Percentiles rank a stretch among this genome's conserved stretches.
These are phyloP conservation scores for Panorpa germanica DNA, from an alignment of 2,888 invertebrate species.

Conservation along the genomic window DNA sequence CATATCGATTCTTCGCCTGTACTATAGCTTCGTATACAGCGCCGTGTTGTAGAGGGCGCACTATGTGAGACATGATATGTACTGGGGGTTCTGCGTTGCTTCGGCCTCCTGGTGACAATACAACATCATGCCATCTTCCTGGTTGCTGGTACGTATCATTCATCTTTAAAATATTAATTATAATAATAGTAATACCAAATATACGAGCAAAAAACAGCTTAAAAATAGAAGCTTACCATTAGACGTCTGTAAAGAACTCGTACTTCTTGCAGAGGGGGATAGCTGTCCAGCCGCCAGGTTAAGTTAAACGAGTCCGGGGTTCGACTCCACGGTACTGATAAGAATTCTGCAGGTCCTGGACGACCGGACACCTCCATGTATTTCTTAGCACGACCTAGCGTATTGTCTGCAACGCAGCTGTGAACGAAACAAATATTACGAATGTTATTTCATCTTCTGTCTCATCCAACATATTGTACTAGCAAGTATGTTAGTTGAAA, in stretches of 20 bases:
- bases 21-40: constrained; percentile 56
- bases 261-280: constrained; percentile 50
- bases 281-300: constrained; percentile 51
- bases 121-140: constrained; percentile 46
- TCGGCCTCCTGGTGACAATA: constrained; percentile 24
- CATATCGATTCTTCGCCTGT: constrained; percentile 54
- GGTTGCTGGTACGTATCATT: constrained; percentile 53
- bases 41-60: constrained; percentile 39
- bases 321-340: constrained; percentile 41
- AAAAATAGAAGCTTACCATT: constrained; percentile 27
- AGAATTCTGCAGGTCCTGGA: constrained; percentile 49
- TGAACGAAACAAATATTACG: constrained; percentile 15
- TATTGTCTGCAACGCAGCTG: constrained; percentile 52
- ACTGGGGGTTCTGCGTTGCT: constrained; percentile 25
- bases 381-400: constrained; percentile 43
- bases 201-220: background rate
- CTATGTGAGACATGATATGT: constrained; percentile 41
- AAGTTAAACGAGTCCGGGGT: constrained; percentile 40
- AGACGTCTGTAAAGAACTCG: constrained; percentile 46
- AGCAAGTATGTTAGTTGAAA: no score
- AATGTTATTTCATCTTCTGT: no score
- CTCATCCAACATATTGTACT: no score
- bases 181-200: constrained; percentile 6
- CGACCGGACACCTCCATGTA: constrained; percentile 53
- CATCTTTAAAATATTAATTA: constrained; percentile 29